A percentile compares a stretch with the other conserved stretches of the same genome.
These are phyloP conservation scores for Cinara cedri DNA, from an alignment of 2,888 invertebrate genomes.

Conservation along the genomic window DNA sequence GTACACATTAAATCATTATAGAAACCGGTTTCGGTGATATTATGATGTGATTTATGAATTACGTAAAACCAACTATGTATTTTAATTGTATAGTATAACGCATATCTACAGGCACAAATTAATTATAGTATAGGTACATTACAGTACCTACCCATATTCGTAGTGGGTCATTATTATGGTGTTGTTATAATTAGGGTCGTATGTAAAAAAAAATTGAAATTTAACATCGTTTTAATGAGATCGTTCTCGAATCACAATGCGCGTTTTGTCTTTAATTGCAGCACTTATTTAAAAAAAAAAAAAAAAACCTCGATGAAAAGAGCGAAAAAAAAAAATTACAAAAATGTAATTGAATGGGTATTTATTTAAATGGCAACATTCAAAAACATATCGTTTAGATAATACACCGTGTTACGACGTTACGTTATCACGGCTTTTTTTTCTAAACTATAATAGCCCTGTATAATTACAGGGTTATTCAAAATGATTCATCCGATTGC, in stretches of 20 bases:
- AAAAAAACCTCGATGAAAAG: too few relatives aligned
- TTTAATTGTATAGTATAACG: background rate
- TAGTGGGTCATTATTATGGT: background rate
- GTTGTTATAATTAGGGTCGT: background rate
- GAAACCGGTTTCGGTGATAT: background rate
- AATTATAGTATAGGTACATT: background rate
- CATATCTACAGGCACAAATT: background rate
- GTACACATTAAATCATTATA: background rate
- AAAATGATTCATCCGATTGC: too few relatives aligned
- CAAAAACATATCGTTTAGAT: too few relatives aligned
- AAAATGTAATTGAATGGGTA: too few relatives aligned
- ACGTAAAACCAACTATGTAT: background rate
- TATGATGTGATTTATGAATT: conserved; percentile 7
- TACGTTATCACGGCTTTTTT: too few relatives aligned
- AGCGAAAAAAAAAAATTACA: too few relatives aligned
- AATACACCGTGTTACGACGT: background rate
- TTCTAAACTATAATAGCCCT: too few relatives aligned
- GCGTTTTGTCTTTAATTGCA: too few relatives aligned
- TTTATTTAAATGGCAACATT: too few relatives aligned
- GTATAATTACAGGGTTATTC: too few relatives aligned
- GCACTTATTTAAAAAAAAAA: too few relatives aligned
- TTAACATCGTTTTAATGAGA: background rate
- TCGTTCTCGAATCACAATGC: background rate
- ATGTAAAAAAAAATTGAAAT: background rate
- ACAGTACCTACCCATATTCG: background rate